A percentile compares a stretch with the other conserved stretches of the same genome.
phyloP scores from a whole-genome alignment of 2,888 invertebrate species.

The Deroplatys truncata region DNA sequence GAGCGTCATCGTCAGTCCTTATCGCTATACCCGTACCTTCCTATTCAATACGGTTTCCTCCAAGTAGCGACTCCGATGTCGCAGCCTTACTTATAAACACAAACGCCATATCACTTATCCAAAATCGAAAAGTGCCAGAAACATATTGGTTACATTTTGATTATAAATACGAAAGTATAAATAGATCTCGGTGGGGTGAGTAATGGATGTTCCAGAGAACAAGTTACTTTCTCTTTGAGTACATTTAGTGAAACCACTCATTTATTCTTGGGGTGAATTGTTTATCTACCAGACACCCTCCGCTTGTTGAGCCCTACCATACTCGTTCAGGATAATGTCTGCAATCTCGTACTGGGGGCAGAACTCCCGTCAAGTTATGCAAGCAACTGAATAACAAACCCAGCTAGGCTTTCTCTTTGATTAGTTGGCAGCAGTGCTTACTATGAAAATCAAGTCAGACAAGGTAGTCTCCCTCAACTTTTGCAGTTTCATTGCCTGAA shows the following conservation, averaged over 20 bases:
- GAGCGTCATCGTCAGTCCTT: too few relatives aligned
- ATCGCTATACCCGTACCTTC: too few relatives aligned
- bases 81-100: too few relatives aligned
- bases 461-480: background rate
- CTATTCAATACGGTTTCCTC: too few relatives aligned
- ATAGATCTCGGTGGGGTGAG: background rate
- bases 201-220: background rate
- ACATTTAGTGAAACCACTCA: background rate
- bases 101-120: too few relatives aligned
- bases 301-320: background rate
- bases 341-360: background rate
- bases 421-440: background rate
- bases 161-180: background rate
- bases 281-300: background rate
- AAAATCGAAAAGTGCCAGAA: too few relatives aligned
- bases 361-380: background rate
- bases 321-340: conserved; percentile 4
- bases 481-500: background rate
- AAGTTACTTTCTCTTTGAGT: background rate
- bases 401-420: background rate
- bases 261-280: background rate
- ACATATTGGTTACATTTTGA: too few relatives aligned
- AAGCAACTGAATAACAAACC: background rate
- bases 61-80: too few relatives aligned
- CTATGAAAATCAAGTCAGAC: background rate